A percentile compares a stretch with the other conserved stretches of the same genome.
Conservation (phyloP, 53 echinoderm and acorn worm species). For the Pentamera pediparva region DNA sequence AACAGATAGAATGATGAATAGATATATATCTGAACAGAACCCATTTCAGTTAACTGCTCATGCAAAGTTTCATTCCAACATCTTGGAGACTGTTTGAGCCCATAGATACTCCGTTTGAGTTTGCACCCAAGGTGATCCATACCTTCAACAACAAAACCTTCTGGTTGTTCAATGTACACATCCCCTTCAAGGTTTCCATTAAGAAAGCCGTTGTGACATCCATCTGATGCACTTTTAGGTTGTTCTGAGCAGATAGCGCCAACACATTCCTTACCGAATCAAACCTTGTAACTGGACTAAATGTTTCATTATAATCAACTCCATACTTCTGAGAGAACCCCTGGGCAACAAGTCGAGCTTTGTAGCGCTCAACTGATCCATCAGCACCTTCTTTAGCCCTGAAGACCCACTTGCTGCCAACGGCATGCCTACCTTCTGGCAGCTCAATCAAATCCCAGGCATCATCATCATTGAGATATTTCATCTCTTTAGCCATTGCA, state of each 20-base stretch:
- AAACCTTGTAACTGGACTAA: conserved; percentile 8
- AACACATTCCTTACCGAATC: background rate
- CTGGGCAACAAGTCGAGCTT: conserved; percentile 3
- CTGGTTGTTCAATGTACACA: background rate
- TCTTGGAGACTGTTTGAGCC: background rate
- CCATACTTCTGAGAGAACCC: background rate
- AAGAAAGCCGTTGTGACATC: background rate
- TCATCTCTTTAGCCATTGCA: too few relatives aligned
- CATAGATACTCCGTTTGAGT: conserved; percentile 7
- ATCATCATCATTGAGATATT: too few relatives aligned
- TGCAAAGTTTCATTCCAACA: conserved; percentile 9
- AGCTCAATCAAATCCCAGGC: too few relatives aligned
- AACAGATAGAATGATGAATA: background rate
- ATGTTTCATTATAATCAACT: background rate
- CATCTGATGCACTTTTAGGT: background rate
- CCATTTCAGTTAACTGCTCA: conserved; percentile 4
- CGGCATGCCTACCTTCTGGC: too few relatives aligned
- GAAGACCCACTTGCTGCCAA: too few relatives aligned
- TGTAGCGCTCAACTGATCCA: conserved; percentile 10
- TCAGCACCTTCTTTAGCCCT: background rate
- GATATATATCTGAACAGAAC: background rate
- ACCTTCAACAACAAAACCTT: background rate
- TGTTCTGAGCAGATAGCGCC: background rate
- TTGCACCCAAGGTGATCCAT: background rate
- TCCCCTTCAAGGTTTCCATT: background rate